A percentile compares a stretch with the other conserved stretches of the same genome.
Evolutionary conservation across 1,140 invertebrate genomes (phyloP).

Genomic region (Macrobrachium nipponense): DNA sequence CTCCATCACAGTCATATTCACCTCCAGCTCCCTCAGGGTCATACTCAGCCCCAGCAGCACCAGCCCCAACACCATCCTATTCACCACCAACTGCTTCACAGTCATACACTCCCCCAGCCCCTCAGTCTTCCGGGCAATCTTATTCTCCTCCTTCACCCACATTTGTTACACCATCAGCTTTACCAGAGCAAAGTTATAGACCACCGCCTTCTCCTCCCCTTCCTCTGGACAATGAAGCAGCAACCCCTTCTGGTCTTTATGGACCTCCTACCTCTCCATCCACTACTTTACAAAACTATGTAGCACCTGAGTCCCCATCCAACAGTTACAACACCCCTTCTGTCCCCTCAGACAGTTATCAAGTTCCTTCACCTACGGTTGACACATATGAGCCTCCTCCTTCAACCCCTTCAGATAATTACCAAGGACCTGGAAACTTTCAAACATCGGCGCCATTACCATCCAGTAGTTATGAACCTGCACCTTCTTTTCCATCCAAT

Average conservation of each 20-base stretch:
- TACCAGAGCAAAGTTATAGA: background rate
- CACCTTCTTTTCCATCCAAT: background rate
- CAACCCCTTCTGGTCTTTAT: background rate
- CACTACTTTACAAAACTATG: no score
- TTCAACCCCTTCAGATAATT: background rate
- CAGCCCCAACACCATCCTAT: no score
- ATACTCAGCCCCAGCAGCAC: no score
- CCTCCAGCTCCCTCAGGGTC: no score
- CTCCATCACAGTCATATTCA: no score
- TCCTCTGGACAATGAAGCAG: slow-evolving; percentile 6
- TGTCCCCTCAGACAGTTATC: background rate
- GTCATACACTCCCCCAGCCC: no score
- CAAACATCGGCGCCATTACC: background rate
- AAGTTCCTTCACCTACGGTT: background rate
- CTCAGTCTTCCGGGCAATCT: background rate
- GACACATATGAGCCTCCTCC: background rate
- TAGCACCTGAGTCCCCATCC: no score
- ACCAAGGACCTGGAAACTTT: no score
- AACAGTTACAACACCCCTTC: background rate
- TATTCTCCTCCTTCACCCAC: background rate
- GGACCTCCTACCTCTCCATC: background rate
- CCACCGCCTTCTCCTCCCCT: slow-evolving; percentile 8
- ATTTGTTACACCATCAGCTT: no score
- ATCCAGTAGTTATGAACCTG: background rate
- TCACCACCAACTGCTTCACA: no score